Conservation (phyloP, 1,140 invertebrate species). For the Vanessa tameamea region DNA sequence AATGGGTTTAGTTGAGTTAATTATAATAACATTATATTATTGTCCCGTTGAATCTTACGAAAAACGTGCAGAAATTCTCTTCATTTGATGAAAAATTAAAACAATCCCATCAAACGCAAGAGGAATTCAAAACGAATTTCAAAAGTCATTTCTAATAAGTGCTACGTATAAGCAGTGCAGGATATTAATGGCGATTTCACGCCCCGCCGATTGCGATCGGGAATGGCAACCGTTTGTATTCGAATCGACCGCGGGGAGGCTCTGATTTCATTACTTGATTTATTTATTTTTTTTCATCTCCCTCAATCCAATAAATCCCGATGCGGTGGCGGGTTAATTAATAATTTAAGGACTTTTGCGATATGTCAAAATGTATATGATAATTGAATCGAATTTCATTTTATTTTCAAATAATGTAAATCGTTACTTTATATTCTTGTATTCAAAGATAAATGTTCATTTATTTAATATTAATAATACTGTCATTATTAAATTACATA, state of each 20-base stretch:
- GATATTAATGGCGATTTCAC: slow-evolving; percentile 72
- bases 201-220: slow-evolving; percentile 50
- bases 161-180: slow-evolving; percentile 12
- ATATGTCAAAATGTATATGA: slow-evolving; percentile 15
- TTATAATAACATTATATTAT: too few species aligned
- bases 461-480: too few species aligned
- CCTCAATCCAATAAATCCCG: slow-evolving; percentile 71
- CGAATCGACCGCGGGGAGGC: slow-evolving; percentile 49
- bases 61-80: background rate
- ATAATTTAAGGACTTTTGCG: slow-evolving; percentile 66
- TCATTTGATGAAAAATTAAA: background rate
- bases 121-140: slow-evolving; percentile 10
- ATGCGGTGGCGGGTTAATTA: slow-evolving; percentile 69
- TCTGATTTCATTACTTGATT: slow-evolving; percentile 74
- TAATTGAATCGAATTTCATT: slow-evolving; percentile 12
- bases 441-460: background rate
- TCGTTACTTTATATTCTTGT: slow-evolving; percentile 12
- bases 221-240: slow-evolving; percentile 58
- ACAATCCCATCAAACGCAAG: background rate
- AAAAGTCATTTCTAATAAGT: slow-evolving; percentile 11
- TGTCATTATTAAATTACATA: background rate
- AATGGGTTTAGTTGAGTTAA: too few species aligned
- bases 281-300: slow-evolving; percentile 71
- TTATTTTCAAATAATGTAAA: slow-evolving; percentile 20
- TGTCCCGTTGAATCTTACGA: too few species aligned